These are phyloP conservation scores for Psococerastis gibbosa DNA, from an alignment of 2,888 invertebrate species.

Conservation along the genomic window DNA sequence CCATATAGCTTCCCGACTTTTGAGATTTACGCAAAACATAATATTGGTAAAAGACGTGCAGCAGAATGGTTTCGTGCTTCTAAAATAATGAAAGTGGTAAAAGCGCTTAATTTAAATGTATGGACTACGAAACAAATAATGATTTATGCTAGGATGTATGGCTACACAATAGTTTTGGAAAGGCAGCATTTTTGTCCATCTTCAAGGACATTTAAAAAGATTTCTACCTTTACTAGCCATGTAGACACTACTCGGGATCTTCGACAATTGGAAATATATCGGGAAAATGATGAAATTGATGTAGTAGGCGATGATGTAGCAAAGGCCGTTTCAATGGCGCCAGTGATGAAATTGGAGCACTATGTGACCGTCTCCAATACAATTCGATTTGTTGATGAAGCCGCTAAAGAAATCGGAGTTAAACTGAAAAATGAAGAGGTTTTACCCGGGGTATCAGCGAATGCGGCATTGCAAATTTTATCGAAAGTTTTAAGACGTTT, in stretches of 20 bases:
- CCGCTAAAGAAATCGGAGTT: slow-evolving; percentile 1
- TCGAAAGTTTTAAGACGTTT: slow-evolving; percentile 16
- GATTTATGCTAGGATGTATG: neutral
- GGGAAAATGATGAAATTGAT: neutral
- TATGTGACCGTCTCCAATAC: neutral
- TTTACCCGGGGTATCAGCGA: slow-evolving; percentile 9
- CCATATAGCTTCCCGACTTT: slow-evolving; percentile 1
- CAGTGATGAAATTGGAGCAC: neutral
- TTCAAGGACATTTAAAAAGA: neutral
- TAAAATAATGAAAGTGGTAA: neutral
- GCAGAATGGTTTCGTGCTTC: neutral
- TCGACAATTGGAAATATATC: neutral
- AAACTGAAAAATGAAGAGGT: slow-evolving; percentile 12
- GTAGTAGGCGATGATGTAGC: neutral
- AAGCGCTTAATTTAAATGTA: neutral
- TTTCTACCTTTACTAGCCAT: neutral
- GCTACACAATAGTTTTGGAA: neutral
- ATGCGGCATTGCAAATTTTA: slow-evolving; percentile 13
- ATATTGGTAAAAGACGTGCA: neutral
- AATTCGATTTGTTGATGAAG: neutral
- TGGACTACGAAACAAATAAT: slow-evolving; percentile 7
- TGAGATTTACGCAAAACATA: neutral
- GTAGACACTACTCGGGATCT: neutral
- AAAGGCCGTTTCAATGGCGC: neutral
- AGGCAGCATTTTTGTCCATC: neutral